Conservation (phyloP, 2,113 vertebrate species). For the Rhabdomys dilectus region DNA sequence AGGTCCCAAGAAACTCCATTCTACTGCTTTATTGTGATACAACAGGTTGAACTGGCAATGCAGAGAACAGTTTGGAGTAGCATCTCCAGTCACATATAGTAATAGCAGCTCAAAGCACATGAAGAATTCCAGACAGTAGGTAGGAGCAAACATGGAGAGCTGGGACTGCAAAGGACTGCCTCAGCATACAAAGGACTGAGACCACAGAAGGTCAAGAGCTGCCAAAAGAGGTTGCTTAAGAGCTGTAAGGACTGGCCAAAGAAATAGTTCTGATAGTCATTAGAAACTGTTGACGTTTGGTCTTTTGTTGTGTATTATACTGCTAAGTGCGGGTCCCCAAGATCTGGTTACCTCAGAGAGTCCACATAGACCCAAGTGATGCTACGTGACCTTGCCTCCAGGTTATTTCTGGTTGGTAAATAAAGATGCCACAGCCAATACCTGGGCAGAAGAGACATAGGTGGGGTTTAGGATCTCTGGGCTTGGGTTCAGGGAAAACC, state of each 20-base stretch:
- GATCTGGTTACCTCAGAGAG: too few species aligned
- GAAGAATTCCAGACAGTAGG: neutral
- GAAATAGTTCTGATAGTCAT: neutral
- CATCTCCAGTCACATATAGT: too few species aligned
- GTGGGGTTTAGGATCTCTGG: too few species aligned
- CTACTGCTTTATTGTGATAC: neutral
- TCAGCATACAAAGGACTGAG: neutral
- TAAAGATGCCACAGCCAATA: too few species aligned
- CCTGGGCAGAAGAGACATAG: too few species aligned
- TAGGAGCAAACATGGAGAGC: neutral
- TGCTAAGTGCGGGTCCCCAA: too few species aligned
- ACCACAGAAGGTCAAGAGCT: neutral
- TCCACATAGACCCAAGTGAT: too few species aligned
- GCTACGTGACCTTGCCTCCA: too few species aligned
- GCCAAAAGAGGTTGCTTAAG: neutral
- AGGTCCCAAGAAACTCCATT: neutral
- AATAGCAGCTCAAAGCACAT: neutral
- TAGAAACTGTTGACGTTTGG: neutral
- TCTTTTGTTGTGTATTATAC: too few species aligned
- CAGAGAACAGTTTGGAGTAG: neutral
- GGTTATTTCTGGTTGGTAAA: too few species aligned
- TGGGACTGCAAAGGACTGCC: neutral
- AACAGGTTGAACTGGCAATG: neutral
- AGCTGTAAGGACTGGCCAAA: neutral
- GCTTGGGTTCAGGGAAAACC: too few species aligned